Evolutionary conservation across 2,888 invertebrate species (phyloP), one percentile per base, ranked within the genome.

Genomic region (Platerodrilus igneus): DNA sequence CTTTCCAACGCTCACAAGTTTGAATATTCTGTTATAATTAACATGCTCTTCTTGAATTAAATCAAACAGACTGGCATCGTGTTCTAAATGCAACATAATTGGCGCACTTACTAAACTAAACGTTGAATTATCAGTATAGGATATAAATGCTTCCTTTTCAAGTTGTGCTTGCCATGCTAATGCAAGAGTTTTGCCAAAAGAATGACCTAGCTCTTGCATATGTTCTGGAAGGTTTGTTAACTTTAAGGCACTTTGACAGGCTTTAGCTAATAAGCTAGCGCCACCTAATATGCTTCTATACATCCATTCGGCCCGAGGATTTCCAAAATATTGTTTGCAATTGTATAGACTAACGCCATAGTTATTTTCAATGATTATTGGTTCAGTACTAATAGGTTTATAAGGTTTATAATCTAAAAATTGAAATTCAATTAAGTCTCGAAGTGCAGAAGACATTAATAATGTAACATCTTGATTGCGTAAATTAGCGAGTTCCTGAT

Each of bases 171-270:
- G 93, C 86, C 91, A 90, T 1, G 92, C 91, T 13, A 91, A 71
- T 0, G 91, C 91, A 34, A 93, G 71, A 70, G 92, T 89, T 61
- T 89, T 86, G 5, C 93, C 94, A 73, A 94, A 93, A 13, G 84
- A 75, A 64, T 86, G 90, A 0, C 89, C 94, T 64, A 84, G 75
- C 22, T 81, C 77, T 65, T 93, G 91, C 47, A 87, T 66, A 11
- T 79, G 75, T n/a, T 79, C 72, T 8, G 77, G 74, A 61, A 90
- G 91, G 1, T 86, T 86, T 3, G 91, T 92, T 41, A 95, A 72
- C 64, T 86, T 84, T 34, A 94, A 69, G 0, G 92, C 81, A 1
- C 87, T 88, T 56, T 87, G 84, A 58, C 94, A 94, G 44, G 91
- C 86, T 70, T 90, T 91, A 41, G 88, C 88, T 35, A 84, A 65